Evolutionary conservation across 37 sponge, comb jelly and placozoan species (phyloP).

Genomic region (Theonella swinhoei): DNA sequence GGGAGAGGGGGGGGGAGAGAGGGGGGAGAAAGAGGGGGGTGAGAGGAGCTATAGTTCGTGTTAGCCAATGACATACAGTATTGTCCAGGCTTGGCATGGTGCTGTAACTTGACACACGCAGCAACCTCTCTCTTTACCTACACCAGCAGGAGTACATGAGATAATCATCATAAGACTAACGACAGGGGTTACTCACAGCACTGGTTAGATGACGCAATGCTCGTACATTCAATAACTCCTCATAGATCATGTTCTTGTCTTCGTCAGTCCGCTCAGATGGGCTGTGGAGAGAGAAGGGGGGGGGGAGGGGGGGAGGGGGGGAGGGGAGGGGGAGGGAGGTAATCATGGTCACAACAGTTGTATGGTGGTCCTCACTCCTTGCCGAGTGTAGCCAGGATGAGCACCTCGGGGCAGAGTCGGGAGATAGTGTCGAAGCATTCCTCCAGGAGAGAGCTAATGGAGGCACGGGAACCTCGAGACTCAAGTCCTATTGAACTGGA

Average conservation of each 20-base stretch:
- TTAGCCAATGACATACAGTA: constrained; percentile 29
- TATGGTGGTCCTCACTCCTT: constrained; percentile 75
- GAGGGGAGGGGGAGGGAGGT: not conserved
- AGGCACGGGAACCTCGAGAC: constrained; percentile 33
- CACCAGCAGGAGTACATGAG: not conserved
- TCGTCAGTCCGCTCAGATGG: constrained; percentile 74
- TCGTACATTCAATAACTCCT: constrained; percentile 78
- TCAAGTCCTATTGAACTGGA: constrained; percentile 10
- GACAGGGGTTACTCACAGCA: constrained; percentile 54
- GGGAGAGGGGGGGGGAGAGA: not conserved
- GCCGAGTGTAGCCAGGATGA: constrained; percentile 69
- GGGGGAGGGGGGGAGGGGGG: not conserved
- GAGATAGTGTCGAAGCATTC: constrained; percentile 82
- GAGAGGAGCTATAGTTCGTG: not conserved
- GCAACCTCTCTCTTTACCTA: constrained; percentile 64
- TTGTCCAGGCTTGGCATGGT: constrained; percentile 46
- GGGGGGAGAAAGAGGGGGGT: not conserved
- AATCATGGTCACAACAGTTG: not conserved
- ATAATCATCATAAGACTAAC: not conserved
- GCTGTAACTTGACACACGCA: constrained; percentile 33
- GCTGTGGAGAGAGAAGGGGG: constrained; percentile 28
- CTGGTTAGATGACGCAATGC: constrained; percentile 82
- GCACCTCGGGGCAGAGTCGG: constrained; percentile 75
- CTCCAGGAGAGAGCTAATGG: constrained; percentile 55
- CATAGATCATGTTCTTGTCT: constrained; percentile 79